Conservation (phyloP, 1,140 invertebrate genomes). For the Laupala kohalensis region DNA sequence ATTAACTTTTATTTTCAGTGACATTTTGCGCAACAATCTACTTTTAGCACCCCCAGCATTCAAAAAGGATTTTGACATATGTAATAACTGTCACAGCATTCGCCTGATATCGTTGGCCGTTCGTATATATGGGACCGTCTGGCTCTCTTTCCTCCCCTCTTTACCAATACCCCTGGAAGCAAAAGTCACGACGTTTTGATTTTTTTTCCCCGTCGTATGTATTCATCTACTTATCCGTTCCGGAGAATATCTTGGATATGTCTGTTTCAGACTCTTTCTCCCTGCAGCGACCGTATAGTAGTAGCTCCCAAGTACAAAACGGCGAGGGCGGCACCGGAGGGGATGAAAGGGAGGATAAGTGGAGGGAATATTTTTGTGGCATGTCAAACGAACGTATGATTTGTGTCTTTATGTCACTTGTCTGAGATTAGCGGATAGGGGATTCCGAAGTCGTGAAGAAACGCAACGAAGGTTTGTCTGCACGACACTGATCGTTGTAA, state of each 20-base stretch:
- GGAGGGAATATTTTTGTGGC: conserved; percentile 4
- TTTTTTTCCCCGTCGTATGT: background rate
- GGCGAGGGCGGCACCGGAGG: too few species aligned
- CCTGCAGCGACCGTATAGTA: background rate
- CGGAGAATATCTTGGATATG: background rate
- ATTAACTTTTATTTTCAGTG: too few species aligned
- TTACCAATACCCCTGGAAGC: background rate
- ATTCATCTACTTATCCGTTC: conserved; percentile 2
- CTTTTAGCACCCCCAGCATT: too few species aligned
- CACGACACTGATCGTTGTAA: too few species aligned
- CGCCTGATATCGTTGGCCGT: background rate
- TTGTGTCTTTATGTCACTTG: conserved; percentile 5
- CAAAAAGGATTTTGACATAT: conserved; percentile 1
- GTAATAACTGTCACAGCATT: conserved; percentile 7
- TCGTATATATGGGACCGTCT: background rate
- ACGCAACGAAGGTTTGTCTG: too few species aligned
- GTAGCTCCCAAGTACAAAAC: background rate
- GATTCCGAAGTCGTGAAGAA: too few species aligned
- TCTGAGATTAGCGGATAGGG: too few species aligned
- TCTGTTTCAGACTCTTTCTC: background rate
- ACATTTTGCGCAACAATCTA: too few species aligned
- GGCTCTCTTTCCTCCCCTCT: background rate
- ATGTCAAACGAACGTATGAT: conserved; percentile 8
- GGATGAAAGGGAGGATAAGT: background rate
- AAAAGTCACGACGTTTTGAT: background rate